Evolutionary conservation across 53 echinoderm and acorn worm species (phyloP).

Genomic region (Holothuria scabra): DNA sequence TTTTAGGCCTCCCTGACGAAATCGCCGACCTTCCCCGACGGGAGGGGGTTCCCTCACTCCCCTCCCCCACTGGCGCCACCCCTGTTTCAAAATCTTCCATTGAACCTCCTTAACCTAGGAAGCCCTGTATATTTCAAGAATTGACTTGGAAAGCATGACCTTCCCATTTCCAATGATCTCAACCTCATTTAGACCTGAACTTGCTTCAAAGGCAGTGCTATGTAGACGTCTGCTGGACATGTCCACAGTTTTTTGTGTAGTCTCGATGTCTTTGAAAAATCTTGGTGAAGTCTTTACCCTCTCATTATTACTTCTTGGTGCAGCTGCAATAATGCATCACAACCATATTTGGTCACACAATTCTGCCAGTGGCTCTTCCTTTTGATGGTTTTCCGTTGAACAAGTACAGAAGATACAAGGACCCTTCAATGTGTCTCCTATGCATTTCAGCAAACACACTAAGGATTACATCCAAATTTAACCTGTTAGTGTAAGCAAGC

Average conservation of each 20-base stretch:
- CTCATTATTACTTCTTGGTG: slow-evolving; percentile 54
- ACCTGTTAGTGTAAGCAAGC: too few species aligned
- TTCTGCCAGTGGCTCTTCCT: slow-evolving; percentile 60
- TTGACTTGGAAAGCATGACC: slow-evolving; percentile 51
- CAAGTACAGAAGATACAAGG: slow-evolving; percentile 61
- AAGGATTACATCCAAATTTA: too few species aligned
- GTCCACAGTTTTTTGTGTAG: slow-evolving; percentile 5
- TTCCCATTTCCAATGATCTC: slow-evolving; percentile 51
- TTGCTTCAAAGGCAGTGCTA: slow-evolving; percentile 37
- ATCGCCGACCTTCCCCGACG: too few species aligned
- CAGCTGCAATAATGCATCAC: slow-evolving; percentile 58
- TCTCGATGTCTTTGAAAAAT: slow-evolving; percentile 53
- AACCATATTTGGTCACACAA: slow-evolving; percentile 61
- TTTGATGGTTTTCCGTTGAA: slow-evolving; percentile 60
- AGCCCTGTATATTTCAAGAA: slow-evolving; percentile 60
- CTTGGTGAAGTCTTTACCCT: slow-evolving; percentile 27
- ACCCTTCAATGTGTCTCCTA: slow-evolving; percentile 69
- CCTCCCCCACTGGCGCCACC: too few species aligned
- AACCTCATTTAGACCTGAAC: slow-evolving; percentile 39
- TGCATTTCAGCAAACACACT: too few species aligned
- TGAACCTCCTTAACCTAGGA: slow-evolving; percentile 53
- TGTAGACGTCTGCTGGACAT: slow-evolving; percentile 52
- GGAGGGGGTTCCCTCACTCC: too few species aligned
- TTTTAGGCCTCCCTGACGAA: too few species aligned
- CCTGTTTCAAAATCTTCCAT: slow-evolving; percentile 35